Conservation (phyloP, 1,140 invertebrate species). For the Ostrea denselamellosa region DNA sequence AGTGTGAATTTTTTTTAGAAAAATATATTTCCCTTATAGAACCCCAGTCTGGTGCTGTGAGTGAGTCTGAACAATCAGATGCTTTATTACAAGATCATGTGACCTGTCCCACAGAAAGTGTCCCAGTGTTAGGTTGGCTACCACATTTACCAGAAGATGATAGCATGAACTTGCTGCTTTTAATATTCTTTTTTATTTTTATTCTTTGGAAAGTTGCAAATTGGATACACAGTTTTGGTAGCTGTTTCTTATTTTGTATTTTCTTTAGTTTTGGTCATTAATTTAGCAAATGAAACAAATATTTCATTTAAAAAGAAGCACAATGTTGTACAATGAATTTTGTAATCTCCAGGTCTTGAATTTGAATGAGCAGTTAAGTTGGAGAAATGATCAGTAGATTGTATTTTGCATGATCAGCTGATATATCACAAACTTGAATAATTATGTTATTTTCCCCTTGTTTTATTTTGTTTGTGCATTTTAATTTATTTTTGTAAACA, state of each 20-base stretch:
- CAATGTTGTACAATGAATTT: neutral
- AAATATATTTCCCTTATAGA: conserved; percentile 62
- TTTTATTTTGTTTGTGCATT: conserved; percentile 40
- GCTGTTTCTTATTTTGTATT: conserved; percentile 63
- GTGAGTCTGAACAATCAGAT: conserved; percentile 64
- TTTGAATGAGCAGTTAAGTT: conserved; percentile 13
- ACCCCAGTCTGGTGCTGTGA: conserved; percentile 65
- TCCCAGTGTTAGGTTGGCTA: conserved; percentile 69
- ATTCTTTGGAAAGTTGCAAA: conserved; percentile 60
- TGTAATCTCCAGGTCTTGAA: neutral
- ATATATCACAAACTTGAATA: neutral
- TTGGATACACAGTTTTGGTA: conserved; percentile 67
- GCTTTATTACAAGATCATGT: conserved; percentile 53
- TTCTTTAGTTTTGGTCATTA: conserved; percentile 25
- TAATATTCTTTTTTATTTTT: conserved; percentile 60
- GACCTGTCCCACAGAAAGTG: conserved; percentile 62
- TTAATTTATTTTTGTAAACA: conserved; percentile 26
- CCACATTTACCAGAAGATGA: conserved; percentile 64
- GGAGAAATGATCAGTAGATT: neutral
- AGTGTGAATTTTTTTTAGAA: neutral
- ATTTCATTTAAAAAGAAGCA: neutral
- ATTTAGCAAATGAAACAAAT: neutral
- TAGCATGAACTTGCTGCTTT: conserved; percentile 68
- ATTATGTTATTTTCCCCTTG: neutral
- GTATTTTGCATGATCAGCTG: conserved; percentile 26